Evolutionary conservation across 2,113 vertebrate species (phyloP), one percentile per base, ranked within the genome.

Genomic region (Puma concolor): DNA sequence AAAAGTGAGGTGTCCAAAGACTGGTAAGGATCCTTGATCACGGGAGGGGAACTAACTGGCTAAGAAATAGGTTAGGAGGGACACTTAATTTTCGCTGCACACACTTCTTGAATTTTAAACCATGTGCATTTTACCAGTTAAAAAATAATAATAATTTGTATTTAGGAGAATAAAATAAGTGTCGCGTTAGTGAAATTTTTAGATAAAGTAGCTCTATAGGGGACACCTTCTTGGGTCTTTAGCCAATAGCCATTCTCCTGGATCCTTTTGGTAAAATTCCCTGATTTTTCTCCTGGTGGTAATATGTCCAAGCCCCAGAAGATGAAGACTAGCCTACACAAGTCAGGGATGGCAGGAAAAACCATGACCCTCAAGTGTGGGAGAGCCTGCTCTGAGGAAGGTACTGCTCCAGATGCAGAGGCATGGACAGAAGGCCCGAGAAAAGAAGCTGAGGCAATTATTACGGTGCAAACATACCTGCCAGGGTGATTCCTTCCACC

Each of bases 91-190:
- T 74, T 76, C 33, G 64, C 36, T 13, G 15, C 2, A 91, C 23
- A 93, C 4, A 74, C 19, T 54, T 94, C 60, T 33, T 57, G 25
- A 84, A 48, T 95, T 95, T 94, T 84, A 95, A 94, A 29, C 38
- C 5, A 72, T 9, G 0, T 52, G 6, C 66, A 79, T 79, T 91
- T 95, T 67, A 64, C 29, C 15, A 44, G 29, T 84, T 91, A 23
- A n/a, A 80, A 88, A 84, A 82, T 52, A 91, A 9, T 64, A 31
- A 57, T 50, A 69, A 41, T 52, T 17, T 95, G 11, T 33, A 63
- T 74, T 88, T 66, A 87, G 25, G 6, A 96, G 95, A 93, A 66
- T 52, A 96, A 96, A 93, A 57, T 44, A 74, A 71, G 44, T 84
- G 8, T 92, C 33, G 23, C 7, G 10, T 67, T 79, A n/a, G 27